Percentiles rank a stretch among this genome's conserved stretches.
Conservation (phyloP, 2,113 vertebrate species). For the Aythya baeri region DNA sequence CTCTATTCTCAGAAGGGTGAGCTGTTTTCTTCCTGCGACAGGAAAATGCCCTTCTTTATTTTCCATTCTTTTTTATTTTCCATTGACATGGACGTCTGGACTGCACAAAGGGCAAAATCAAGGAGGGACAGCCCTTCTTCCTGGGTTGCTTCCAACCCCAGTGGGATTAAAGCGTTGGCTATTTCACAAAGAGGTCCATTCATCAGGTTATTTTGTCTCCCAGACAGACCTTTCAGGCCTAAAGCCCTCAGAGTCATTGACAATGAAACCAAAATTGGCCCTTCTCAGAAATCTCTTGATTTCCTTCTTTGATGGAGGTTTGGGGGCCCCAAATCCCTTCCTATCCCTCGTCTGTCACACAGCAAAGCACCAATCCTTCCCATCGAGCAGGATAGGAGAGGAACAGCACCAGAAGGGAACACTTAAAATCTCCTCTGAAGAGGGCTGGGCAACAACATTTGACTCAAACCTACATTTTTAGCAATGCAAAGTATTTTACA, state of each 20-base stretch:
- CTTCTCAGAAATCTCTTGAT: background rate
- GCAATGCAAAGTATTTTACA: background rate
- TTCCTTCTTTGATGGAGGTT: background rate
- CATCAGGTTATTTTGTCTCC: slow-evolving; percentile 28
- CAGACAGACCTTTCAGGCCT: slow-evolving; percentile 16
- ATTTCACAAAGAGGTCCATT: slow-evolving; percentile 42
- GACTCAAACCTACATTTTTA: background rate
- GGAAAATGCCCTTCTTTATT: slow-evolving; percentile 17
- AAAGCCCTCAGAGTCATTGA: background rate
- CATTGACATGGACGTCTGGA: slow-evolving; percentile 38
- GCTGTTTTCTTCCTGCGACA: background rate
- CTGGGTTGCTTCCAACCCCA: slow-evolving; percentile 26
- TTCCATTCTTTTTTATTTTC: background rate
- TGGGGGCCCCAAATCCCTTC: background rate
- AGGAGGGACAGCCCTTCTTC: slow-evolving; percentile 44
- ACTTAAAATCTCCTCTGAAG: fast-evolving
- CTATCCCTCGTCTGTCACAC: fast-evolving
- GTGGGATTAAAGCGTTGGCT: background rate
- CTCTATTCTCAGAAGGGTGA: slow-evolving; percentile 40
- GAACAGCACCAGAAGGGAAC: background rate
- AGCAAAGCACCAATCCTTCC: fast-evolving
- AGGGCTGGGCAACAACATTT: background rate
- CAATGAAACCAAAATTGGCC: background rate
- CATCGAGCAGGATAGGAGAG: fast-evolving
- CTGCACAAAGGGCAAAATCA: slow-evolving; percentile 50